These are phyloP conservation scores for Mormyrus proboscirostris DNA, from an alignment of 2,797 vertebrate genomes.

Conservation along the genomic window DNA sequence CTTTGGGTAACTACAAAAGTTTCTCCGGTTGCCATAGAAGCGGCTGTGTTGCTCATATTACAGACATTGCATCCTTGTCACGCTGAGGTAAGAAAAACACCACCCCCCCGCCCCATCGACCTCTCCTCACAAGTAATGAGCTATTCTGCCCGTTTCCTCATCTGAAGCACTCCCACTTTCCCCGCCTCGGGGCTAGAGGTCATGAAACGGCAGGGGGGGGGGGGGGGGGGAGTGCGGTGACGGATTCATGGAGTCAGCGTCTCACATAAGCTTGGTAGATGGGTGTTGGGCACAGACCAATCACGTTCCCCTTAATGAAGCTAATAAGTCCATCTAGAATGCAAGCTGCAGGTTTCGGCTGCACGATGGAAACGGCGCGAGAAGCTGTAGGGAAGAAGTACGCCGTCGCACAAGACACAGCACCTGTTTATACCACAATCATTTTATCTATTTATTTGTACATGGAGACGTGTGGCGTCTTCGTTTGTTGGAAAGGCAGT, in stretches of 20 bases:
- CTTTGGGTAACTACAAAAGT: background rate
- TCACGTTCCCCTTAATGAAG: slow-evolving; percentile 34
- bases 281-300: slow-evolving; percentile 35
- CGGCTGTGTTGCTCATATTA: slow-evolving; percentile 34
- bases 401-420: background rate
- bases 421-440: background rate
- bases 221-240: background rate
- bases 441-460: background rate
- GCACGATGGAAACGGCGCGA: background rate
- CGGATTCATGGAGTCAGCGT: background rate
- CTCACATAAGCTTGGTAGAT: slow-evolving; percentile 11
- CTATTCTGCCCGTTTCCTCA: background rate
- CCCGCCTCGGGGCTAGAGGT: background rate
- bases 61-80: background rate
- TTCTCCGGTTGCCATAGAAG: background rate
- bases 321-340: background rate
- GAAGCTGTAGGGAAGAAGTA: background rate
- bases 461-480: background rate
- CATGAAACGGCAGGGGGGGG: background rate
- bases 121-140: background rate
- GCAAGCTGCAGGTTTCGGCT: background rate
- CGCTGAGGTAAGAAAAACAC: background rate
- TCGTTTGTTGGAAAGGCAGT: background rate
- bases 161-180: background rate
- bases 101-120: background rate